phyloP scores from a whole-genome alignment of 2,888 invertebrate species.

The Seladonia tumulorum region DNA sequence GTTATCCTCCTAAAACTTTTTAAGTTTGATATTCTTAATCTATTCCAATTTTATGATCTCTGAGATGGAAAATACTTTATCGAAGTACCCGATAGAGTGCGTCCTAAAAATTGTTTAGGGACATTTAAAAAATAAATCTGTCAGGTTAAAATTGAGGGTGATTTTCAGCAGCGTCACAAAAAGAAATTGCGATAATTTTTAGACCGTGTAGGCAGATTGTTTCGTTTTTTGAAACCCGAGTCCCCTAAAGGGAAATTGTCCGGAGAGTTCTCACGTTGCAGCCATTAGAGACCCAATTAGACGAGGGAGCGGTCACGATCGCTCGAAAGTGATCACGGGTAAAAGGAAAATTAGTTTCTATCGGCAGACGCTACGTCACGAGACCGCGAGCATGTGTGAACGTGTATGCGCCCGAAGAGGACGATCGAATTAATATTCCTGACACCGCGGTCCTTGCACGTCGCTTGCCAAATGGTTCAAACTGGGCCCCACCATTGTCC shows the following conservation, averaged over 20 bases:
- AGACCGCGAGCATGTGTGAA: not conserved
- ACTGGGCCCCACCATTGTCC: conserved; percentile 78
- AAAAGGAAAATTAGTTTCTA: conserved; percentile 79
- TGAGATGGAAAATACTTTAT: no score
- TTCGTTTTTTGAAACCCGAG: not conserved
- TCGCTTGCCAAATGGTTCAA: conserved; percentile 83
- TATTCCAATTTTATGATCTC: no score
- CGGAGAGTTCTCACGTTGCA: not conserved
- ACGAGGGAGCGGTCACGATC: conserved; percentile 8
- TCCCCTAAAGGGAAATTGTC: not conserved
- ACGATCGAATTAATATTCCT: conserved; percentile 81
- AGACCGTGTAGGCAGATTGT: not conserved
- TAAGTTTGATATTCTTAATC: no score
- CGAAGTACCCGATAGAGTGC: not conserved
- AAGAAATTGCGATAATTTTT: not conserved
- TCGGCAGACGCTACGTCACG: conserved; percentile 53
- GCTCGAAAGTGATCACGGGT: conserved; percentile 77
- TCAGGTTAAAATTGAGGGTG: no score
- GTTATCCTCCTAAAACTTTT: no score
- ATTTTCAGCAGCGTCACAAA: not conserved
- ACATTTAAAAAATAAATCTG: not conserved
- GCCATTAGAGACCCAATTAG: conserved; percentile 10
- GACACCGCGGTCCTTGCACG: conserved; percentile 72
- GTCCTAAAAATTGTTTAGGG: no score
- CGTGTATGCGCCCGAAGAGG: conserved; percentile 38